Evolutionary conservation across 2,888 invertebrate genomes (phyloP), one percentile per base, ranked within the genome.

Genomic region (Dynastes tityus): DNA sequence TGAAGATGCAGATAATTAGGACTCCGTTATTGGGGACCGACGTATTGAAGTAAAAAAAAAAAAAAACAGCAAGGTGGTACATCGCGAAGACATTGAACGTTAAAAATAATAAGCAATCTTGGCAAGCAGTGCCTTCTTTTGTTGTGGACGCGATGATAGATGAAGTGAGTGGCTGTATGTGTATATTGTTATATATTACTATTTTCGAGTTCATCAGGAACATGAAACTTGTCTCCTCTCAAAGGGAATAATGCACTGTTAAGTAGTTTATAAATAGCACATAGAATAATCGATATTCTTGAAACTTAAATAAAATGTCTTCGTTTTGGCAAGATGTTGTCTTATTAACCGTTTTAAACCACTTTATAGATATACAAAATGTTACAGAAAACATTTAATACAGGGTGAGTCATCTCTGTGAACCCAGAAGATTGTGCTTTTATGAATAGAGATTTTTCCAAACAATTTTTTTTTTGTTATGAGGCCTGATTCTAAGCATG

Each of bases 31-130:
- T 58, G 55, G 55, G 16, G 22, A 8, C 55, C 22, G 55, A 58
- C n/a, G 55, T 58, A 58, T 58, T 22, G 55, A 58, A 37, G 32
- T 3, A 4, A n/a, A 58, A 16, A 55, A 16, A 16, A 55, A 58
- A 58, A 58, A 11, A 53, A 22, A 16, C 22, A 8, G 1, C 55
- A 22, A 58, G 55, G 9, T 55, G 22, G 22, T 58, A 58, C 55
- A 16, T 16, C 22, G 13, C 55, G 22, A 58, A 22, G 55, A 58
- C 55, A 58, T 58, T 58, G 16, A 58, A 22, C 27, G 32, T 64
- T 64, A 64, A 64, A 64, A 64, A 64, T 64, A 64, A 64, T 64
- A 64, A 64, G 64, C 64, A n/a, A 64, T 64, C 32, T 64, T 64
- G 64, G 64, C 64, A 64, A 64, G 40, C 16, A n/a, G 29, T 40